These are phyloP conservation scores for Eucidaris tribuloides DNA, from an alignment of 35 echinoderm and acorn worm genomes.

Conservation along the genomic window DNA sequence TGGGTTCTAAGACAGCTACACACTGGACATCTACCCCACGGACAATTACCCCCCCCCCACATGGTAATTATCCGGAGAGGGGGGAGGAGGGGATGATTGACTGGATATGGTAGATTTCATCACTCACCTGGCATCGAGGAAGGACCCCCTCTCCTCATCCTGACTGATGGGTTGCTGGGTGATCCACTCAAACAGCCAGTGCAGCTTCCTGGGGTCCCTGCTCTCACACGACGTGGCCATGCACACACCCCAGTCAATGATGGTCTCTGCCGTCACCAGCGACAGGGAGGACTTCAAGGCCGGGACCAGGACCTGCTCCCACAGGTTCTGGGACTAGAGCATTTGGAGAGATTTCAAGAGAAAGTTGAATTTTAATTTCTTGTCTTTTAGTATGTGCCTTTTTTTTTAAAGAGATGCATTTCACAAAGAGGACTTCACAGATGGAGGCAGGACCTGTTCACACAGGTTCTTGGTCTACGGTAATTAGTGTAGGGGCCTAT, in stretches of 20 bases:
- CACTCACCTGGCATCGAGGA: slow-evolving; percentile 24
- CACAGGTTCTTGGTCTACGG: too few relatives aligned
- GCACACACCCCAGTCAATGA: slow-evolving; percentile 67
- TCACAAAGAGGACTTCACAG: too few relatives aligned
- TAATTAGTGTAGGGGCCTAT: too few relatives aligned
- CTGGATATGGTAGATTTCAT: neutral
- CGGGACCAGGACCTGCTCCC: slow-evolving; percentile 74
- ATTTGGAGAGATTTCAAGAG: too few relatives aligned
- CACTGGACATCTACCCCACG: too few relatives aligned
- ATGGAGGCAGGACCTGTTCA: too few relatives aligned
- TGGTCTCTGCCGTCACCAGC: slow-evolving; percentile 64
- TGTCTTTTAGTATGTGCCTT: too few relatives aligned
- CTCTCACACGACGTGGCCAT: slow-evolving; percentile 85
- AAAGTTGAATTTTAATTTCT: too few relatives aligned
- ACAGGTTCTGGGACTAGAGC: slow-evolving; percentile 62
- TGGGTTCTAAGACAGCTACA: too few relatives aligned
- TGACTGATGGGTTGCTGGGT: neutral
- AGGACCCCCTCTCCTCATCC: slow-evolving; percentile 15
- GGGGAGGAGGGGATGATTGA: neutral
- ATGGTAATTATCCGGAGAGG: neutral
- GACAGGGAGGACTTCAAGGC: slow-evolving; percentile 63
- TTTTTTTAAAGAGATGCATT: too few relatives aligned
- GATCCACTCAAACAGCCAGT: slow-evolving; percentile 55
- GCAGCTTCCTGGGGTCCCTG: slow-evolving; percentile 82
- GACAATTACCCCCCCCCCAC: too few relatives aligned